These are phyloP conservation scores for Lagodon rhomboides DNA, from an alignment of 2,797 vertebrate genomes.

Conservation along the genomic window DNA sequence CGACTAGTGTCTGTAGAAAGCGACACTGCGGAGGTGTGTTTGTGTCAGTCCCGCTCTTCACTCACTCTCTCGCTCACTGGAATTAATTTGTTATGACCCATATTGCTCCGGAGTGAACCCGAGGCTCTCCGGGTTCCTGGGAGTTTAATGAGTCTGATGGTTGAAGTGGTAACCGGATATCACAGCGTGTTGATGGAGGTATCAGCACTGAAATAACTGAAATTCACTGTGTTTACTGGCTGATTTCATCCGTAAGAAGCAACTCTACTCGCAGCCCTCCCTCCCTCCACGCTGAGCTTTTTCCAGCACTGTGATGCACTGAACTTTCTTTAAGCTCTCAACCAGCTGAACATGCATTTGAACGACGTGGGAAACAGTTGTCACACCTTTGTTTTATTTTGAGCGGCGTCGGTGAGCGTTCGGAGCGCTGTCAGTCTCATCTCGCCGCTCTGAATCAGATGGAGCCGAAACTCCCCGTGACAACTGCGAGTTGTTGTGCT, in stretches of 20 bases:
- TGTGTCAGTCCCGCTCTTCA: too few species aligned
- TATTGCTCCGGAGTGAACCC: background rate
- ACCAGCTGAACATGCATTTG: conserved; percentile 23
- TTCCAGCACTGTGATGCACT: background rate
- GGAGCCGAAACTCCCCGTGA: conserved; percentile 43
- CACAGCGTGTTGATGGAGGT: background rate
- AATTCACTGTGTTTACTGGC: background rate
- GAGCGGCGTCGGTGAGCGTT: conserved; percentile 20
- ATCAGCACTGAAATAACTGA: background rate
- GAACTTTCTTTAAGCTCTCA: conserved; percentile 16
- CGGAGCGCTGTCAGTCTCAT: conserved; percentile 40
- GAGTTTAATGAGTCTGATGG: background rate
- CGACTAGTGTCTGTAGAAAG: too few species aligned
- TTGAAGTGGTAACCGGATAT: background rate
- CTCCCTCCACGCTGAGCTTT: background rate
- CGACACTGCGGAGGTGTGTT: too few species aligned
- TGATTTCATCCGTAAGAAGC: background rate
- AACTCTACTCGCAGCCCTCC: background rate
- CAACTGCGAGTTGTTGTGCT: conserved; percentile 42
- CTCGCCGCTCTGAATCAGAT: conserved; percentile 46
- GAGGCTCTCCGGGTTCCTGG: background rate
- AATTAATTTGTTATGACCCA: background rate
- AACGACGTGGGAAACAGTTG: background rate
- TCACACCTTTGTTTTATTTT: conserved; percentile 47
- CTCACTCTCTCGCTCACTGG: too few species aligned